Evolutionary conservation across 2,113 vertebrate genomes (phyloP), one percentile per base, ranked within the genome.

Genomic region (Oryzias curvinotus): DNA sequence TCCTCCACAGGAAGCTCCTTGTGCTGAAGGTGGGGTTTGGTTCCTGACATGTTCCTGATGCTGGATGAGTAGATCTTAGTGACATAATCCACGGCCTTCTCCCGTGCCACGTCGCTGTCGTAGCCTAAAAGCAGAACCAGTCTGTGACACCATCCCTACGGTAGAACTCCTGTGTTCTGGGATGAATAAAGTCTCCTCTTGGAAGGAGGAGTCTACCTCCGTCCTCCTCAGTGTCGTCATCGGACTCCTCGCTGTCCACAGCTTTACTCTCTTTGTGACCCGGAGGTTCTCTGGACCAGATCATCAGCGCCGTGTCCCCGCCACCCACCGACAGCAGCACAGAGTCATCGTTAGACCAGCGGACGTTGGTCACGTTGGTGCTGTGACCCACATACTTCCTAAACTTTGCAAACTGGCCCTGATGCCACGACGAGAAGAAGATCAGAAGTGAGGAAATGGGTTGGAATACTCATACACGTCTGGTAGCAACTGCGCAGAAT

Each of bases 311-410:
- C 0, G 96, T 95, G 81, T 99, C 97, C 0, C 95, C 95, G 0
- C 97, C 97, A 0, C 97, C 97, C 50, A 98, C 95, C 0, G 96
- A 96, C 82, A 99, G 93, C 88, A 98, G 87, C 79, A 94, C 78
- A 0, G 93, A 90, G 73, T 98, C 97, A 1, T 96, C 97, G 52
- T 95, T 94, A 68, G 97, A 91, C 97, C 97, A 99, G 55, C 94
- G 87, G 21, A 98, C 94, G 0, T 95, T 98, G 26, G 96, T 96
- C 67, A 99, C 96, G 0, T 98, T 97, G 1, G 94, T 93, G 5
- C 97, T 98, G 88, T 99, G 97, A 30, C 94, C 97, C 81, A 97
- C 93, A 0, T 99, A 99, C 79, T 95, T 96, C 88, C 96, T 98
- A 87, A 94, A 99, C 75, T 90, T 94, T 23, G 96, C 93, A 2